Base-by-base conservation (phyloP, 2,888 invertebrate species). In the Drosophila meridionalis region DNA sequence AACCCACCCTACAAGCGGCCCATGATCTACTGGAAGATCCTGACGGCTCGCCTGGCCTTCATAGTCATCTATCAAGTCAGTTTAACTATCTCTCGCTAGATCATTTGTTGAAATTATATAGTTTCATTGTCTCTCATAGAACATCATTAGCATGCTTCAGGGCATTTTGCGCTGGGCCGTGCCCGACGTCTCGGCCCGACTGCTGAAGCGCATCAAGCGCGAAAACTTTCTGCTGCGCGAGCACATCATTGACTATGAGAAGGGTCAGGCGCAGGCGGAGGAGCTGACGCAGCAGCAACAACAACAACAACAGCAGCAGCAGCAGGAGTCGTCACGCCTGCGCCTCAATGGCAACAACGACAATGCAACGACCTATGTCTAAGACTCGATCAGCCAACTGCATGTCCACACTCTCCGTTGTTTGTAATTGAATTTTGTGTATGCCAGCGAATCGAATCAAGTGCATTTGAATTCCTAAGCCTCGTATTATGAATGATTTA, bases 91-190 rank as follows among this genome's bases (percentile, higher is more conserved):
- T 14, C 12, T 7, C 8, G 4, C 5, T 20, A 0, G 0, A 20
- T 9, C 28, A 11, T 43, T 11, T 26, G 4, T 47, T 3, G 5
- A 47, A 28, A 28, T 3, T 28, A 28, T 7, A 14, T 45, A 0
- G 1, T 47, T 14, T 28, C 5, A 3, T 6, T 6, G 14, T 43
- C 9, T 40, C 1, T 14, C 11, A 9, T 28, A 47, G 95, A 97
- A 97, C 92, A 92, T 97, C 14, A 96, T 97, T 40, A 94, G 95
- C 48, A 93, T 96, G 67, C 93, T 96, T 58, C 96, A 96, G 76
- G 95, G 96, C 81, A 92, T 95, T 9, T 94, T 97, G 4, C 95
- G 96, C 65, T 97, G 96, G 96, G 93, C 96, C 28, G 96, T 97
- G 78, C 97, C 97, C 0, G 97, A 97, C 90, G 94, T 96, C 47